These are phyloP conservation scores for Lathronympha strigana DNA, from an alignment of 2,888 invertebrate species.

Conservation along the genomic window DNA sequence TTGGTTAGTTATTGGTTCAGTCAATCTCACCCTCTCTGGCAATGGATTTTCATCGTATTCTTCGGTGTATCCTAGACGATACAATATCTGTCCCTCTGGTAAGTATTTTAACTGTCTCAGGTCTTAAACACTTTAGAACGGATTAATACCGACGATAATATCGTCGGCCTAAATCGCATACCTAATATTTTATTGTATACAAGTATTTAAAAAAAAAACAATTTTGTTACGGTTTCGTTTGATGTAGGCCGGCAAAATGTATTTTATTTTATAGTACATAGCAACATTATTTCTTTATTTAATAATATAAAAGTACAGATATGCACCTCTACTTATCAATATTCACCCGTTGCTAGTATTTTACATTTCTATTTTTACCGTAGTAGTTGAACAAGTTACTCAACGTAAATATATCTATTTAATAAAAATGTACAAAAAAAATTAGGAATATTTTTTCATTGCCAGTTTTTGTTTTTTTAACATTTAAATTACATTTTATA, in stretches of 20 bases:
- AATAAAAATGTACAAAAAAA: background rate
- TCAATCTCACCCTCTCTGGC: no score
- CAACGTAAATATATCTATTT: background rate
- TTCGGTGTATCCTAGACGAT: no score
- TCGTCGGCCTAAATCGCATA: no score
- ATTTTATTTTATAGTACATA: background rate
- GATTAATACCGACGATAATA: no score
- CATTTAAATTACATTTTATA: slow-evolving; percentile 13
- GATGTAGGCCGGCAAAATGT: background rate
- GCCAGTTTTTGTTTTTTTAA: background rate
- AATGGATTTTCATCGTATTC: no score
- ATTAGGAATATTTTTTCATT: background rate
- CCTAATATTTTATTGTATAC: no score
- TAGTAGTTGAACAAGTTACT: background rate
- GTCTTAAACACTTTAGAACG: no score
- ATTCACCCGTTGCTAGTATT: background rate
- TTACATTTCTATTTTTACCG: background rate
- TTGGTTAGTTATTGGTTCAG: no score
- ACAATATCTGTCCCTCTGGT: no score
- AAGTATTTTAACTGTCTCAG: no score
- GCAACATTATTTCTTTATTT: background rate
- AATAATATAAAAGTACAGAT: background rate
- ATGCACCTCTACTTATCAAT: background rate
- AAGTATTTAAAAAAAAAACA: no score
- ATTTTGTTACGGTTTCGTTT: no score